Conservation (phyloP, 2,888 invertebrate genomes). For the Ernsta delagoae region DNA sequence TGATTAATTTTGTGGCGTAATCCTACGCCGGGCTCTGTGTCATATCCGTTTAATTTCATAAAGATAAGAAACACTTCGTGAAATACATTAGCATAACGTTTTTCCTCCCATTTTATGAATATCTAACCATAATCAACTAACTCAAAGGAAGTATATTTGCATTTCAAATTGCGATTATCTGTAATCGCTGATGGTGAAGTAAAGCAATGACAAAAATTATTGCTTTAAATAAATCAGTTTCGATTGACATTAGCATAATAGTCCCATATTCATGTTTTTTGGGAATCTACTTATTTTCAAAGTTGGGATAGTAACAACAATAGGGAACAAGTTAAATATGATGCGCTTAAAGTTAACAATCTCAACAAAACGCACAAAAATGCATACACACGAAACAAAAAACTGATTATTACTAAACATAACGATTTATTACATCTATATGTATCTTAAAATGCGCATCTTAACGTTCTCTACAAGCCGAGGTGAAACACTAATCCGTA, state of each 20-base stretch:
- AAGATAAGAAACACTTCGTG: constrained; percentile 66
- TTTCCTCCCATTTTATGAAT: constrained; percentile 27
- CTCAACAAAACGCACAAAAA: too few species aligned
- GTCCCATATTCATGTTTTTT: too few species aligned
- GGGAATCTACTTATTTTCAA: too few species aligned
- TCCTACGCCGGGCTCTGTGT: constrained; percentile 58
- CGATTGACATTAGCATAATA: too few species aligned
- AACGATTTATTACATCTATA: not conserved
- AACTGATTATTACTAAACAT: not conserved
- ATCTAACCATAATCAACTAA: constrained; percentile 2
- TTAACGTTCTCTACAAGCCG: not conserved
- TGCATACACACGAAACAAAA: not conserved
- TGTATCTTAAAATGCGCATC: too few species aligned
- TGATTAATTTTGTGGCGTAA: constrained; percentile 71
- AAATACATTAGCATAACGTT: constrained; percentile 48
- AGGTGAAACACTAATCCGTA: constrained; percentile 19
- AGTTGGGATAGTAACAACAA: too few species aligned
- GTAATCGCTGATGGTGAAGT: not conserved
- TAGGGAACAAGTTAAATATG: too few species aligned
- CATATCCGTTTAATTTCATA: constrained; percentile 69
- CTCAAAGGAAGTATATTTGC: constrained; percentile 16
- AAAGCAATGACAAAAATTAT: too few species aligned
- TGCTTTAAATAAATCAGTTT: too few species aligned
- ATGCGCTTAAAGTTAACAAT: too few species aligned
- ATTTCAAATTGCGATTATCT: constrained; percentile 44